These are phyloP conservation scores for Indri indri DNA, from an alignment of 2,113 vertebrate species.

Conservation along the genomic window DNA sequence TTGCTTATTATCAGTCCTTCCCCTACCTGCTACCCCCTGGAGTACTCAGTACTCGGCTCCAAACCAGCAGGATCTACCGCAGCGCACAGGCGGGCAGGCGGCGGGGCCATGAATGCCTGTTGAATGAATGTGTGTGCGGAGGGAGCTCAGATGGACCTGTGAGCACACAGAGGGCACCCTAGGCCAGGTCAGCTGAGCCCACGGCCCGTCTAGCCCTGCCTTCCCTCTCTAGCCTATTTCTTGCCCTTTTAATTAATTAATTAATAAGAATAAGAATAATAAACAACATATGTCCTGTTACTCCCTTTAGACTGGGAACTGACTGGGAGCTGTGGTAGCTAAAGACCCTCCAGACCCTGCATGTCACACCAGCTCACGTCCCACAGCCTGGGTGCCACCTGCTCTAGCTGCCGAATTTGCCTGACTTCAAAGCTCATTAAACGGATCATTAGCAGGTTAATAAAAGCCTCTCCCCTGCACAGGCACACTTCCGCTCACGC, in stretches of 20 bases:
- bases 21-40: background rate
- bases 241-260: background rate
- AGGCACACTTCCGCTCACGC: background rate
- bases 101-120: background rate
- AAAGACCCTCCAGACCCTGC: background rate
- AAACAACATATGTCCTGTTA: background rate
- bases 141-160: background rate
- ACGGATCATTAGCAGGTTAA: background rate
- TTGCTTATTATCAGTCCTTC: background rate
- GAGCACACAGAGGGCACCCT: background rate
- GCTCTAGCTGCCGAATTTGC: background rate
- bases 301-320: background rate
- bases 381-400: background rate
- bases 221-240: background rate
- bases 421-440: conserved; percentile 1
- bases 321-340: background rate
- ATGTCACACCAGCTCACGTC: background rate
- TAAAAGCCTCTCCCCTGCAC: background rate
- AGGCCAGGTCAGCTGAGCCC: background rate
- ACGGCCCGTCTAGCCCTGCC: background rate
- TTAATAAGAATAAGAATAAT: background rate
- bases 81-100: background rate
- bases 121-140: background rate
- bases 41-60: background rate
- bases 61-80: background rate